These are phyloP conservation scores for Sisor rabdophorus DNA, from an alignment of 2,113 vertebrate genomes.

Conservation along the genomic window DNA sequence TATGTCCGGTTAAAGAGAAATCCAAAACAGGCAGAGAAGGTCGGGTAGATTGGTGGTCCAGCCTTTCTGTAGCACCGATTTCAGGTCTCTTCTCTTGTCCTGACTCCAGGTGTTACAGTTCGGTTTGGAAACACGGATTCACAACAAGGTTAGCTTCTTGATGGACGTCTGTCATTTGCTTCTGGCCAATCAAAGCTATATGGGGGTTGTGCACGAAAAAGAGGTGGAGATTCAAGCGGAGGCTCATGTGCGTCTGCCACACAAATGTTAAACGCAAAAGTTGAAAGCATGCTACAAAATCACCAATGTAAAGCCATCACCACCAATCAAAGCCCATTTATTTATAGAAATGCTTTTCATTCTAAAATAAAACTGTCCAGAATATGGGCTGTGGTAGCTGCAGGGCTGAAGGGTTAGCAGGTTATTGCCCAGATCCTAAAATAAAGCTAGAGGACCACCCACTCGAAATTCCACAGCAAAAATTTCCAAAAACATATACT, in stretches of 20 bases:
- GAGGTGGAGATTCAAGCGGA: constrained; percentile 17
- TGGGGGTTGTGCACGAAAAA: constrained; percentile 2
- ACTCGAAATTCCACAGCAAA: neutral
- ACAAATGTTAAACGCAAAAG: neutral
- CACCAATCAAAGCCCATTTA: neutral
- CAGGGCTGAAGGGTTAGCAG: neutral
- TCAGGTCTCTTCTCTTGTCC: neutral
- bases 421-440: neutral
- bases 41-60: neutral
- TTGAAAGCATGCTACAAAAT: neutral
- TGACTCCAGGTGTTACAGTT: constrained; percentile 8
- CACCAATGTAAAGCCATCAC: neutral
- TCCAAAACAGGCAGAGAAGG: neutral
- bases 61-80: neutral
- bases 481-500: neutral
- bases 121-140: neutral
- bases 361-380: neutral
- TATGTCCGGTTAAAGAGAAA: neutral
- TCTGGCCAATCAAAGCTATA: constrained; percentile 17
- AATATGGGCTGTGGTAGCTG: neutral
- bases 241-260: constrained; percentile 21
- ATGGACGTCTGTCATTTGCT: neutral
- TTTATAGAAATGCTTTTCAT: too few species aligned
- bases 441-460: neutral
- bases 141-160: neutral